Evolutionary conservation across 2,888 invertebrate genomes (phyloP).

Genomic region (Anagyrus pseudococci): DNA sequence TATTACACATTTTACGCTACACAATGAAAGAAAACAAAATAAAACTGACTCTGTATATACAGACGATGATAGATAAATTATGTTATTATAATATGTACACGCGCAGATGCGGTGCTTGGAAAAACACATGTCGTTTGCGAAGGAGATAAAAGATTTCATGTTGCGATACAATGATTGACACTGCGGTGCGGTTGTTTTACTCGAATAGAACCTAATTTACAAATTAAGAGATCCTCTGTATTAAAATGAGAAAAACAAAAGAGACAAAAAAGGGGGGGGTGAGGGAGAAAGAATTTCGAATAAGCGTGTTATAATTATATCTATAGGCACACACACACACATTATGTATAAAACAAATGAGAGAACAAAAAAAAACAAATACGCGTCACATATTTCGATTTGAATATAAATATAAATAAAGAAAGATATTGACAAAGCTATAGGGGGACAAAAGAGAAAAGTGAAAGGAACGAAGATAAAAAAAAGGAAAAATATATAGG

Average conservation of each 20-base stretch:
- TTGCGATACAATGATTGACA: conserved; percentile 21
- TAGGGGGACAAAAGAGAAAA: too few species aligned
- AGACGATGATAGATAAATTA: too few species aligned
- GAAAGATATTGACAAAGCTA: conserved; percentile 4
- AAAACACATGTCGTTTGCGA: conserved; percentile 21
- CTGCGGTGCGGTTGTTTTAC: conserved; percentile 34
- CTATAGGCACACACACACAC: conserved; percentile 37
- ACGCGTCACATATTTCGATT: conserved; percentile 27
- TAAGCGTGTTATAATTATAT: conserved; percentile 42
- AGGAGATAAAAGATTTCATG: conserved; percentile 19
- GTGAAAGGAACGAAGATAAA: conserved; percentile 13
- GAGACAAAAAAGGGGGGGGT: too few species aligned
- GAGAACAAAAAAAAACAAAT: conserved; percentile 1
- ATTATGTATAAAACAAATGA: conserved; percentile 34
- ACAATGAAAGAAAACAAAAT: too few species aligned
- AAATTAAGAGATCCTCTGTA: conserved; percentile 27
- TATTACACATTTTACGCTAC: too few species aligned
- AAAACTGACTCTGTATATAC: too few species aligned
- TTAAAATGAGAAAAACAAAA: too few species aligned
- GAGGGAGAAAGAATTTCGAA: conserved; percentile 38
- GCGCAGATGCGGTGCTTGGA: too few species aligned
- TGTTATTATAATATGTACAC: too few species aligned
- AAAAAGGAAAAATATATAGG: too few species aligned
- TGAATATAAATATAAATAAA: conserved; percentile 39
- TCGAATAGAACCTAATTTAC: conserved; percentile 29